A percentile compares a stretch with the other conserved stretches of the same genome.
Evolutionary conservation across 2,113 vertebrate genomes (phyloP).

Genomic region (Trochalopteron elliotii): DNA sequence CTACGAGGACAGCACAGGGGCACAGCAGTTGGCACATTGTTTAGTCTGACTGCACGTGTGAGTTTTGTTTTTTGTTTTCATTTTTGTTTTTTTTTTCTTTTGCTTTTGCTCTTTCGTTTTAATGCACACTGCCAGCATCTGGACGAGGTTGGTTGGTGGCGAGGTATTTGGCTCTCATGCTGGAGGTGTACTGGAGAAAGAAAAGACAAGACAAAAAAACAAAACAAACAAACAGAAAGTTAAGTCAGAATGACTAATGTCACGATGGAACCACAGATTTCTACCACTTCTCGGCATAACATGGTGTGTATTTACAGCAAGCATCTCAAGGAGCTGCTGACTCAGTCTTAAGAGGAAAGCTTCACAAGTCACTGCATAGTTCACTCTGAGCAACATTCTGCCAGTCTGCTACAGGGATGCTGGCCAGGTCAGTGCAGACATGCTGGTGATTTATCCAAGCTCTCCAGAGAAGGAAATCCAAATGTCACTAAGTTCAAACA

Average conservation of each 20-base stretch:
- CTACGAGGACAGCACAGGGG: constrained; percentile 53
- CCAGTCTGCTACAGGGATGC: neutral
- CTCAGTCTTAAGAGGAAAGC: neutral
- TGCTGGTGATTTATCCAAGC: neutral
- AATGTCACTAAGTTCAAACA: neutral
- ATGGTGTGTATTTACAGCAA: neutral
- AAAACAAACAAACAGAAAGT: constrained; percentile 26
- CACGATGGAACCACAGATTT: neutral
- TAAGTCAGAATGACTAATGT: neutral
- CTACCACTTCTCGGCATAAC: neutral
- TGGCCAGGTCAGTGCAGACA: neutral
- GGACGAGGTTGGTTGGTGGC: constrained; percentile 91
- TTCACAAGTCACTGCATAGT: neutral
- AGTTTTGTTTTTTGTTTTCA: constrained; percentile 7
- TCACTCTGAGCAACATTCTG: neutral
- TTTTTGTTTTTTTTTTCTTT: neutral
- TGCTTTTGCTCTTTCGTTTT: constrained; percentile 51
- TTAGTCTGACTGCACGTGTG: constrained; percentile 9
- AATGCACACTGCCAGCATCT: constrained; percentile 85
- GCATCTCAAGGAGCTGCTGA: neutral
- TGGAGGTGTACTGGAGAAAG: constrained; percentile 92
- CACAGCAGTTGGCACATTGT: constrained; percentile 71
- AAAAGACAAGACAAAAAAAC: constrained; percentile 28
- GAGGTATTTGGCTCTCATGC: constrained; percentile 99
- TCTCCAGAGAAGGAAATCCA: neutral